Conservation (phyloP, 37 sponge, comb jelly and placozoan species). For the Chondrilla cf. caribensis region DNA sequence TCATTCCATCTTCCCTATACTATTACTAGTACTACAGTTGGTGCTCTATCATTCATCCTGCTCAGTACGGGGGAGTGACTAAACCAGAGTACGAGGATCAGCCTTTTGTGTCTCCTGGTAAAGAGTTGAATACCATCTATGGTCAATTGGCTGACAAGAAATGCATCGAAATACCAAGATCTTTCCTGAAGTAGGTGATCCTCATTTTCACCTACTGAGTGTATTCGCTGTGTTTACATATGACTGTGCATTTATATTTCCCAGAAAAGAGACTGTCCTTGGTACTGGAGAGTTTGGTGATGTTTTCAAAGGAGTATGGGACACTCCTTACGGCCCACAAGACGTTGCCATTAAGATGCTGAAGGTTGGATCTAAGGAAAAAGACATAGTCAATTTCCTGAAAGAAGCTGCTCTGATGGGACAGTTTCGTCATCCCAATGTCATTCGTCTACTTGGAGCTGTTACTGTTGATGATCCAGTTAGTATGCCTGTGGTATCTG, state of each 20-base stretch:
- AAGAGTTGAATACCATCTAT: not conserved
- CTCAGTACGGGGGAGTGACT: too few species aligned
- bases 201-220: not conserved
- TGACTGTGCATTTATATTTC: too few species aligned
- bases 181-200: not conserved
- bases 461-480: not conserved
- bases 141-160: not conserved
- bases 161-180: not conserved
- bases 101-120: not conserved
- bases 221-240: not conserved
- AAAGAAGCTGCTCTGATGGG: conserved; percentile 6
- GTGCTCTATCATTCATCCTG: too few species aligned
- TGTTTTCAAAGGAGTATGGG: conserved; percentile 3
- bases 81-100: too few species aligned
- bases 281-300: conserved; percentile 9
- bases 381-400: not conserved
- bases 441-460: not conserved
- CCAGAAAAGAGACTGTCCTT: not conserved
- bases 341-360: conserved; percentile 3
- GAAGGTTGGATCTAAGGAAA: not conserved
- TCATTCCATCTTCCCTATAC: too few species aligned
- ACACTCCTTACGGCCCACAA: not conserved
- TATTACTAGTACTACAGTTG: too few species aligned
- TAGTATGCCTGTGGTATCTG: too few species aligned
- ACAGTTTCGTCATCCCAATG: not conserved